Conservation (phyloP, 2,888 invertebrate genomes). For the Carabus problematicus region DNA sequence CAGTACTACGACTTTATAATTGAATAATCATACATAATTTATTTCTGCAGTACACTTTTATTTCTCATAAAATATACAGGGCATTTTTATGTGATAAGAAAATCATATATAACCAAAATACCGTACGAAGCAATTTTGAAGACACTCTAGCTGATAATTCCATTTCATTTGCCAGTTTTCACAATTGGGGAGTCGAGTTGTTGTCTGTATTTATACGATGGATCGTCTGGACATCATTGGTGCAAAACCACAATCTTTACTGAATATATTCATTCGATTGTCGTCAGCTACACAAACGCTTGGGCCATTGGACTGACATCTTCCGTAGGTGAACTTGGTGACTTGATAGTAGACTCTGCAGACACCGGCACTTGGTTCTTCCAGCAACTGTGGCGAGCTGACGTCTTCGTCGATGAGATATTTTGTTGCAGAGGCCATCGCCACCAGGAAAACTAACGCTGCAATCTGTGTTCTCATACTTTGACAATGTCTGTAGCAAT, state of each 20-base stretch:
- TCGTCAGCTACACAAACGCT: constrained; percentile 29
- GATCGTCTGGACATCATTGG: not conserved
- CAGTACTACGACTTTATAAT: too few species aligned
- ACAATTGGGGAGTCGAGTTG: not conserved
- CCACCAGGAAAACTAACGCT: not conserved
- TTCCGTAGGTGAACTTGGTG: constrained; percentile 30
- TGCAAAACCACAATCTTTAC: constrained; percentile 30
- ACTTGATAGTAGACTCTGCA: constrained; percentile 22
- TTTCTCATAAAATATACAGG: constrained; percentile 5
- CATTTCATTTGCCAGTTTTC: not conserved
- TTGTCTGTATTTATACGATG: not conserved
- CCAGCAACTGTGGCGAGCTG: not conserved
- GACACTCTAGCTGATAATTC: not conserved
- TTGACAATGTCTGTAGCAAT: too few species aligned
- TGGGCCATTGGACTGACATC: constrained; percentile 24
- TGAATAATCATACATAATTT: too few species aligned
- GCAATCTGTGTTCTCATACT: not conserved
- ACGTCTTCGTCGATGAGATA: constrained; percentile 29
- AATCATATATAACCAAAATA: constrained; percentile 8
- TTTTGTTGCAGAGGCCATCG: constrained; percentile 16
- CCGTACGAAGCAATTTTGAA: not conserved
- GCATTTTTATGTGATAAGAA: constrained; percentile 11
- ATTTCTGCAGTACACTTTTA: not conserved
- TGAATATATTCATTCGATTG: constrained; percentile 35
- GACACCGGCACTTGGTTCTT: not conserved